Percentiles rank a stretch among this genome's conserved stretches.
Evolutionary conservation across 35 echinoderm and acorn worm genomes (phyloP).

Genomic region (Holothuria glaberrima): DNA sequence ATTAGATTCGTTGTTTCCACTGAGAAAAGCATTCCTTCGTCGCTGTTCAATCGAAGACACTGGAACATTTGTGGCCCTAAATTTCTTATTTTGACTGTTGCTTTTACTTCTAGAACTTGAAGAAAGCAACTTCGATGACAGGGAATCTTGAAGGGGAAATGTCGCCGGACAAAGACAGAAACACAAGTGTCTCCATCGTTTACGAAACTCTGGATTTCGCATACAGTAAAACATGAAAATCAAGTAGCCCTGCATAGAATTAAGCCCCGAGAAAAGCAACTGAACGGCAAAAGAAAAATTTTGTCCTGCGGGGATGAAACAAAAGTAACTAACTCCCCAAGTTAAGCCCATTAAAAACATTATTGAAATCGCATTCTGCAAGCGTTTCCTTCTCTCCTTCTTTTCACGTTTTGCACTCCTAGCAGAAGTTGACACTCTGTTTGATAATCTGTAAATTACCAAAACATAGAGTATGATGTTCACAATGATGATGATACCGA

Average conservation of each 20-base stretch:
- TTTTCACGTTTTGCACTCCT: background rate
- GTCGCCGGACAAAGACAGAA: constrained; percentile 37
- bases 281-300: constrained; percentile 33
- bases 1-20: too few species aligned
- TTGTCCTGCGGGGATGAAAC: constrained; percentile 23
- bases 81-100: background rate
- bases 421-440: background rate
- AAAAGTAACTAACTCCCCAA: constrained; percentile 46
- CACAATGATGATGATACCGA: constrained; percentile 1
- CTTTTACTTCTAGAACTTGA: background rate
- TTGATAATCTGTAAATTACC: constrained; percentile 20
- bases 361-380: constrained; percentile 47
- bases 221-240: constrained; percentile 61
- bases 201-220: constrained; percentile 44
- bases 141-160: background rate
- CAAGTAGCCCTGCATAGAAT: constrained; percentile 56
- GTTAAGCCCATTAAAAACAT: constrained; percentile 46
- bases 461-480: constrained; percentile 26
- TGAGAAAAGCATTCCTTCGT: background rate
- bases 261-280: constrained; percentile 25
- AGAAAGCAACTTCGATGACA: background rate
- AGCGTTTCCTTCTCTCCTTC: constrained; percentile 12
- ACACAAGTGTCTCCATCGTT: constrained; percentile 40
- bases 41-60: background rate
- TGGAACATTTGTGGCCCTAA: background rate